Percentiles rank a stretch among this genome's conserved stretches.
Conservation (phyloP, 1,140 invertebrate genomes). For the Saccostrea echinata region DNA sequence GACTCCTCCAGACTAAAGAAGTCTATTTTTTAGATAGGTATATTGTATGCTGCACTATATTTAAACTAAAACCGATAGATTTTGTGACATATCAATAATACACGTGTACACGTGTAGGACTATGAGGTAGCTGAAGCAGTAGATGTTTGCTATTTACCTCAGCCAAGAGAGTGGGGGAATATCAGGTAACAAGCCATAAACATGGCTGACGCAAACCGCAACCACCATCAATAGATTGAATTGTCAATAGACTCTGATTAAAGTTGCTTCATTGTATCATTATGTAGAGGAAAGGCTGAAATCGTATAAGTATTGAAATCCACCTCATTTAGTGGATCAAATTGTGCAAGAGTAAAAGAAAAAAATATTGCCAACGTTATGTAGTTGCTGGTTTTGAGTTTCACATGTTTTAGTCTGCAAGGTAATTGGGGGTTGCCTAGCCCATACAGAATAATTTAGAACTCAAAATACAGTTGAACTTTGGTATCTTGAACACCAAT, state of each 20-base stretch:
- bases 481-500: too few species aligned
- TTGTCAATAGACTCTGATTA: neutral
- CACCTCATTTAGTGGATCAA: neutral
- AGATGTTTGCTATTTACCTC: neutral
- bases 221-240: neutral
- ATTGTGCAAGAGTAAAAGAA: neutral
- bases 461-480: too few species aligned
- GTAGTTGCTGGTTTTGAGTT: neutral
- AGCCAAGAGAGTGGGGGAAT: neutral
- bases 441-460: too few species aligned
- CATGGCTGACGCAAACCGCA: neutral
- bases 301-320: neutral
- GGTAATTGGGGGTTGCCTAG: too few species aligned
- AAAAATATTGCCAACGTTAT: neutral
- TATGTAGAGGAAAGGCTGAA: neutral
- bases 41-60: neutral
- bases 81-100: neutral
- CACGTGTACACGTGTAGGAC: too few species aligned
- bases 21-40: neutral
- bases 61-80: neutral
- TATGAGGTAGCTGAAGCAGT: neutral
- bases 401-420: too few species aligned
- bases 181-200: slow-evolving; percentile 25
- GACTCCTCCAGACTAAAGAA: neutral
- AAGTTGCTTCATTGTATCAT: slow-evolving; percentile 1